phyloP scores from a whole-genome alignment of 2,113 vertebrate genomes.

The Vombatus ursinus region DNA sequence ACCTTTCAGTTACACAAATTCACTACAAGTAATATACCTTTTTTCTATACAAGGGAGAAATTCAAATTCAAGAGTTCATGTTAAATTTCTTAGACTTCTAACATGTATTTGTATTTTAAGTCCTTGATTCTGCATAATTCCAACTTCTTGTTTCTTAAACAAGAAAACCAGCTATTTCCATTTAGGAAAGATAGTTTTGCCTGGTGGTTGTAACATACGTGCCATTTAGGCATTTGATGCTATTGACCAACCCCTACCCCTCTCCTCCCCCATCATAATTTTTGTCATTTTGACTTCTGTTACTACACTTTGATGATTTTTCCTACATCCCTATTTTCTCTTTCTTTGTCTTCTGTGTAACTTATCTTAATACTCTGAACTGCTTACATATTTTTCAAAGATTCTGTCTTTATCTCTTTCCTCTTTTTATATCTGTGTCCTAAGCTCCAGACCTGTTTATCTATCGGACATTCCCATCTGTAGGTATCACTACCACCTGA shows the following conservation, averaged over 20 bases:
- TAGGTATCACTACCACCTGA: neutral
- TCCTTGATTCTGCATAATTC: neutral
- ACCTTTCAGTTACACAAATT: neutral
- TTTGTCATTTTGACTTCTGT: neutral
- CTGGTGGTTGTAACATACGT: neutral
- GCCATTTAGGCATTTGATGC: neutral
- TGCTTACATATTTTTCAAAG: neutral
- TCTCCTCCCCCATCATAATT: neutral
- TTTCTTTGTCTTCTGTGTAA: neutral
- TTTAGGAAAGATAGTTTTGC: neutral
- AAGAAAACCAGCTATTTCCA: neutral
- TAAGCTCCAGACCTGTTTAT: neutral
- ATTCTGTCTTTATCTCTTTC: neutral
- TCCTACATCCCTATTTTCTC: neutral
- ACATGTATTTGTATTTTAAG: neutral
- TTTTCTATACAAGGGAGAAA: neutral
- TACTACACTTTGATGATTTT: neutral
- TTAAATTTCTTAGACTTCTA: neutral
- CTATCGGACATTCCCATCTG: neutral
- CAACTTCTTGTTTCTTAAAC: neutral
- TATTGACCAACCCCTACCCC: neutral
- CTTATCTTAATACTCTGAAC: neutral
- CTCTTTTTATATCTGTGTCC: neutral
- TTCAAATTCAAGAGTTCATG: neutral
- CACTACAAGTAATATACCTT: neutral